These are phyloP conservation scores for Rhinogobio ventralis DNA, from an alignment of 2,797 vertebrate genomes.

Conservation along the genomic window DNA sequence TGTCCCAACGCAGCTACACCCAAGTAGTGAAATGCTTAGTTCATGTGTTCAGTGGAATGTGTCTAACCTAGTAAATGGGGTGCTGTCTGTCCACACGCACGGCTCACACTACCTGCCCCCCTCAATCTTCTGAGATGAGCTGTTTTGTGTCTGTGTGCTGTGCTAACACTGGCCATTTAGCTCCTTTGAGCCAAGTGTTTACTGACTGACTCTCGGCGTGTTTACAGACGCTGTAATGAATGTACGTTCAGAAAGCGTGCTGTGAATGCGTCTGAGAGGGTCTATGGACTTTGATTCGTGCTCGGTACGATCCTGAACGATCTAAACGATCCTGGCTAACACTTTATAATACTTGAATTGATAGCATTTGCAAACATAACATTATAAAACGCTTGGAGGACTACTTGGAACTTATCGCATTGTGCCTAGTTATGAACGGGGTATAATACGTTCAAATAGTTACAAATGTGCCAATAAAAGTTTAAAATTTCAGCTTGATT, in stretches of 20 bases:
- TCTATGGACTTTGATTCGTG: constrained; percentile 14
- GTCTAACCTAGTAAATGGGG: background rate
- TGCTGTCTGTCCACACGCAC: background rate
- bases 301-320: too few relatives aligned
- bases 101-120: background rate
- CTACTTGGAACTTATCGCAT: background rate
- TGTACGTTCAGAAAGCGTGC: constrained; percentile 32
- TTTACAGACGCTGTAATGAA: constrained; percentile 45
- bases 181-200: constrained; percentile 46
- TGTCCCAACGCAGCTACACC: background rate
- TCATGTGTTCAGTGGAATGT: constrained; percentile 20
- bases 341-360: constrained; percentile 13
- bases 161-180: constrained; percentile 46
- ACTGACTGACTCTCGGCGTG: constrained; percentile 47
- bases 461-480: background rate
- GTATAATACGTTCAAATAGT: background rate
- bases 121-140: constrained; percentile 12
- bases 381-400: background rate
- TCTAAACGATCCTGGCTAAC: constrained; percentile 7
- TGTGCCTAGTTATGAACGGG: background rate
- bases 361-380: background rate
- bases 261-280: constrained; percentile 8
- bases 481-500: background rate
- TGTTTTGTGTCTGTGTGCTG: constrained; percentile 40
- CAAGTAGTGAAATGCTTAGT: constrained; percentile 26